Percentiles rank a stretch among this genome's conserved stretches.
phyloP scores from a whole-genome alignment of 2,888 invertebrate genomes.

The Diarsia mendica region DNA sequence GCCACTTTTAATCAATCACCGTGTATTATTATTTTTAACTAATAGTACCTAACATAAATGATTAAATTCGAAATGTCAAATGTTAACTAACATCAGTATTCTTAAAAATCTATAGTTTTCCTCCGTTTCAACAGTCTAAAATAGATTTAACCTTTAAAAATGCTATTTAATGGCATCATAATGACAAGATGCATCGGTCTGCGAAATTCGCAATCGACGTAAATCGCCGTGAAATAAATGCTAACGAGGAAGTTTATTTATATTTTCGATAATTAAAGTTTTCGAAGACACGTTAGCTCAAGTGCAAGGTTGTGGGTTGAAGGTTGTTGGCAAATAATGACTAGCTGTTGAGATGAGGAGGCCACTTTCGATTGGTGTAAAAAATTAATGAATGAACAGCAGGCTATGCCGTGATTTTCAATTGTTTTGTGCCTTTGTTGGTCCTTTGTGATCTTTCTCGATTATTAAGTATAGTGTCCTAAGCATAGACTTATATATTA shows the following conservation, averaged over 20 bases:
- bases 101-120: background rate
- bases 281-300: slow-evolving; percentile 25
- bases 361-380: slow-evolving; percentile 23
- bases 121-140: background rate
- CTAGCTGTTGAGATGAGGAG: background rate
- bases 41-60: too few species aligned
- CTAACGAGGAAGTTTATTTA: slow-evolving; percentile 47
- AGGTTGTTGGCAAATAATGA: slow-evolving; percentile 7
- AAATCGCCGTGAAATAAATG: slow-evolving; percentile 41
- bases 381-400: background rate
- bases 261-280: slow-evolving; percentile 27
- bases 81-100: background rate
- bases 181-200: background rate
- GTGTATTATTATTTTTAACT: too few species aligned
- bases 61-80: background rate
- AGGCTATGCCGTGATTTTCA: background rate
- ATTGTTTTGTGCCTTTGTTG: background rate
- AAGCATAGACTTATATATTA: too few species aligned
- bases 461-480: background rate
- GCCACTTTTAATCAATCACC: too few species aligned
- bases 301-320: slow-evolving; percentile 44
- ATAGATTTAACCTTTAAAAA: background rate
- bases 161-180: slow-evolving; percentile 12
- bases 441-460: too few species aligned
- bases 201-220: slow-evolving; percentile 18